phyloP scores from a whole-genome alignment of 2,797 vertebrate species.

The Halcyon leucocephala region DNA sequence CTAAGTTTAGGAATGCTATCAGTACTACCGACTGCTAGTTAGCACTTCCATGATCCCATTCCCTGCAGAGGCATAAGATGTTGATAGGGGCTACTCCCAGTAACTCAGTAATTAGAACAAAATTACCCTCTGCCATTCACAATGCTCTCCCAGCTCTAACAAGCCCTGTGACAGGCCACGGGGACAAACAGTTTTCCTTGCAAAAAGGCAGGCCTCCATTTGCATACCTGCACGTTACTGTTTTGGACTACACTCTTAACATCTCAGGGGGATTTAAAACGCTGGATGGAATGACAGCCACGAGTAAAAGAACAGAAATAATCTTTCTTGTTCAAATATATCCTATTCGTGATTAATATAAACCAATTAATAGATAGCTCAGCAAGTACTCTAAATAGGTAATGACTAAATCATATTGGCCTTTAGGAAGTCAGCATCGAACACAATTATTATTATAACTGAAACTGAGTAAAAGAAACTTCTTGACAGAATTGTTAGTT shows the following conservation, averaged over 20 bases:
- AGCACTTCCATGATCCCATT: fast-evolving
- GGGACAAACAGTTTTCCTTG: fast-evolving
- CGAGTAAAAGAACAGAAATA: neutral
- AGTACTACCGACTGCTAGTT: neutral
- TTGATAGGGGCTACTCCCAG: neutral
- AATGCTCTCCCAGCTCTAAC: fast-evolving
- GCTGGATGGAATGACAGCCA: neutral
- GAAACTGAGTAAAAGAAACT: neutral
- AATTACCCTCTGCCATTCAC: fast-evolving
- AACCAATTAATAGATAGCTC: neutral
- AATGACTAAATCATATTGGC: neutral
- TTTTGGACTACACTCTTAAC: neutral
- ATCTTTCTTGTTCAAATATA: neutral
- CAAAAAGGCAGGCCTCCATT: too few species aligned
- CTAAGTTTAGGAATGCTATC: fast-evolving
- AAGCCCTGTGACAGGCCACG: too few species aligned
- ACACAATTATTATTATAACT: neutral
- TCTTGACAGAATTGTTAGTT: neutral
- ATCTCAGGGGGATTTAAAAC: neutral
- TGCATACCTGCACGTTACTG: fast-evolving
- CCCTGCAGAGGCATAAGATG: neutral
- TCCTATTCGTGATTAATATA: neutral
- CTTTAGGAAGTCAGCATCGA: neutral
- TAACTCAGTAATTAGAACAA: neutral
- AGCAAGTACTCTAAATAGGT: neutral